These are phyloP conservation scores for Metalampra italica DNA, from an alignment of 2,888 invertebrate species.

Conservation along the genomic window DNA sequence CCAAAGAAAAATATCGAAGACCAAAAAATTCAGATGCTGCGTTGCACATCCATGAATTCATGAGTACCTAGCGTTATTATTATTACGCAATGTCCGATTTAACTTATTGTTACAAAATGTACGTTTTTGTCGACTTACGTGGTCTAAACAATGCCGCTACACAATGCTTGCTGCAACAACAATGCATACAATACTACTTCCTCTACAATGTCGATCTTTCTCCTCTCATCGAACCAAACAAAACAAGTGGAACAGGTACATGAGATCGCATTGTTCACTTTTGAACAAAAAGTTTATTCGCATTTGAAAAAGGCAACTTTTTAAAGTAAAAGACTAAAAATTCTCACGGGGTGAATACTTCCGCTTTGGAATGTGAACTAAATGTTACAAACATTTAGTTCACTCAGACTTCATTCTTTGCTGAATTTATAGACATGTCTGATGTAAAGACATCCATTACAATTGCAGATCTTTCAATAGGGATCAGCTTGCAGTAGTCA, in stretches of 20 bases:
- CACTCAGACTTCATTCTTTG: no score
- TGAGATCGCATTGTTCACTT: conserved; percentile 27
- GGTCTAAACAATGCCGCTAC: conserved; percentile 21
- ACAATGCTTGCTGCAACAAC: conserved; percentile 32
- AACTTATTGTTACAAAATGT: neutral
- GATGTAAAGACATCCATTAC: no score
- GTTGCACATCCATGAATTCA: no score
- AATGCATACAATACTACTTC: conserved; percentile 41
- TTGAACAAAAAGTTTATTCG: conserved; percentile 12
- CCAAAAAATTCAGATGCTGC: neutral
- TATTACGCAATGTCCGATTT: neutral
- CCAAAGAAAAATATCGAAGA: neutral
- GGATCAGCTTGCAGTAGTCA: no score
- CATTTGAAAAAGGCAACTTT: conserved; percentile 1
- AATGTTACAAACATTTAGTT: no score
- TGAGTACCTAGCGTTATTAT: no score
- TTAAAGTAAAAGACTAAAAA: neutral
- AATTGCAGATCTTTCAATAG: no score
- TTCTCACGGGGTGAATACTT: neutral
- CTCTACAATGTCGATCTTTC: conserved; percentile 33
- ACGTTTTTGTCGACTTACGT: conserved; percentile 1
- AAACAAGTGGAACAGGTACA: conserved; percentile 38
- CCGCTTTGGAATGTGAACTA: neutral
- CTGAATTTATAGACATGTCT: no score
- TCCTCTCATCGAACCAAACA: conserved; percentile 26